Conservation (phyloP, 1,140 invertebrate species). For the Saccostrea echinata region DNA sequence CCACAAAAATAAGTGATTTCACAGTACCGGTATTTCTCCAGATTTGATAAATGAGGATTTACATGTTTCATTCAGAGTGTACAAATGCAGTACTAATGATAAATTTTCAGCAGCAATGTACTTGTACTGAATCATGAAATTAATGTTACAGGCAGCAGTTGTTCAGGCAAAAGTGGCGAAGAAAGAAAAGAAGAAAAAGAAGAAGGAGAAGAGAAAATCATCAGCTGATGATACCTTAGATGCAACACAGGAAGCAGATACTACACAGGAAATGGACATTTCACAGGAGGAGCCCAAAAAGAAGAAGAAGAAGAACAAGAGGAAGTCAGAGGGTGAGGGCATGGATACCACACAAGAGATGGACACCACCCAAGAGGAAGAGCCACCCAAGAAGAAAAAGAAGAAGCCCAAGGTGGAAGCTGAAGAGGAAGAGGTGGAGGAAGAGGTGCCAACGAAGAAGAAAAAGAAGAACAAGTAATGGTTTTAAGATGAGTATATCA, state of each 20-base stretch:
- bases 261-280: constrained; percentile 53
- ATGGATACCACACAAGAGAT: constrained; percentile 70
- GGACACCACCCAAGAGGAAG: constrained; percentile 58
- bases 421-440: constrained; percentile 29
- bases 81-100: too few relatives aligned
- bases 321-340: constrained; percentile 47
- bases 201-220: constrained; percentile 63
- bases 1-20: too few relatives aligned
- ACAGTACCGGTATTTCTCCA: too few relatives aligned
- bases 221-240: constrained; percentile 48
- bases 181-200: constrained; percentile 74
- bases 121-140: too few relatives aligned
- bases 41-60: too few relatives aligned
- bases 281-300: constrained; percentile 62
- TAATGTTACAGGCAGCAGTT: constrained; percentile 69
- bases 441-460: constrained; percentile 61
- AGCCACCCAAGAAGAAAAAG: constrained; percentile 68
- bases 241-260: constrained; percentile 61
- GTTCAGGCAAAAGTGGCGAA: constrained; percentile 72
- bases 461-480: constrained; percentile 70
- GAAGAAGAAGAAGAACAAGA: constrained; percentile 68
- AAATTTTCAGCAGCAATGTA: too few relatives aligned
- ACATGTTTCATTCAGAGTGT: too few relatives aligned
- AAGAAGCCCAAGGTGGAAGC: constrained; percentile 63
- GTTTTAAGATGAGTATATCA: neutral